phyloP scores from a whole-genome alignment of 2,797 vertebrate genomes.

The Danio tinwini region DNA sequence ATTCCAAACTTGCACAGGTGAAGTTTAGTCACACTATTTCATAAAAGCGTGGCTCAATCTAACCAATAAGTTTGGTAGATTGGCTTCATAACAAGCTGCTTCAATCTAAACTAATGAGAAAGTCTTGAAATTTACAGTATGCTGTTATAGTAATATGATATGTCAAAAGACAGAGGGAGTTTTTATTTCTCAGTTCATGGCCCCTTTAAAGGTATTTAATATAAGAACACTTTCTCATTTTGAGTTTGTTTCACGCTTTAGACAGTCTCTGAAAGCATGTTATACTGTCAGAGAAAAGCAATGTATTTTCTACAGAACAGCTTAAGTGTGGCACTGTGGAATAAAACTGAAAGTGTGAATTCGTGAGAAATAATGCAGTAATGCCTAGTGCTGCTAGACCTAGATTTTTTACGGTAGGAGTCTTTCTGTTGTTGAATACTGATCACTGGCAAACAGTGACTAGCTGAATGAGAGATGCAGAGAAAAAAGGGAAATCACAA shows the following conservation, averaged over 20 bases:
- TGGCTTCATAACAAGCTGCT: no score
- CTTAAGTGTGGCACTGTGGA: slow-evolving; percentile 11
- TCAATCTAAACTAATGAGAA: no score
- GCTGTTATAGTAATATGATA: no score
- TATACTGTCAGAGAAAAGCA: slow-evolving; percentile 2
- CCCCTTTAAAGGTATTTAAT: background rate
- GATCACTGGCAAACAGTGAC: slow-evolving; percentile 16
- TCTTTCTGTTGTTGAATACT: slow-evolving; percentile 42
- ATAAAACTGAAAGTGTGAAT: slow-evolving; percentile 28
- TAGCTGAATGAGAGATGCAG: slow-evolving; percentile 32
- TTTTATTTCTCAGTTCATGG: no score
- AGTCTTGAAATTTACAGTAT: no score
- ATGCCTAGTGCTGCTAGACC: slow-evolving; percentile 16
- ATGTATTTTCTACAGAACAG: background rate
- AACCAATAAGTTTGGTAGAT: no score
- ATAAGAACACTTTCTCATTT: background rate
- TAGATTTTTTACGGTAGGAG: slow-evolving; percentile 23
- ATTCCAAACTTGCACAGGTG: no score
- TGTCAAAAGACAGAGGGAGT: no score
- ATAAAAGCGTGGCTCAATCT: no score
- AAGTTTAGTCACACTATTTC: no score
- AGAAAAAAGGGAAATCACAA: slow-evolving; percentile 47
- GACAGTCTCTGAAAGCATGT: slow-evolving; percentile 4
- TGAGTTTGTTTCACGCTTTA: background rate
- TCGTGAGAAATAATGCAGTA: slow-evolving; percentile 36